Conservation (phyloP, 2,113 vertebrate species). For the Pteropus alecto region DNA sequence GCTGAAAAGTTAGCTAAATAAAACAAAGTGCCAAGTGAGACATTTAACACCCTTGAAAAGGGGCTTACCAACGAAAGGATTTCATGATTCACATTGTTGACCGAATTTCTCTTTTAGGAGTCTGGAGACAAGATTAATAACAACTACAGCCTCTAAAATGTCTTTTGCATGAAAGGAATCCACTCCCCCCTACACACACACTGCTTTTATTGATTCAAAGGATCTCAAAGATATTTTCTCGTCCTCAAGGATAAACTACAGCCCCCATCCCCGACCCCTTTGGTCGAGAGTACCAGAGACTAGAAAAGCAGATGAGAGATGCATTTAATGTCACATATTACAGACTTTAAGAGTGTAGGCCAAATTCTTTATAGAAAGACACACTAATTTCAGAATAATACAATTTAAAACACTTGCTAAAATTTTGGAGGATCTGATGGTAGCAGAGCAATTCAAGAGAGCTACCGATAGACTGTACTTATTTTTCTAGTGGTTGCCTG, state of each 20-base stretch:
- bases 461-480: neutral
- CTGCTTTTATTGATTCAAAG: neutral
- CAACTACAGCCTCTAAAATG: neutral
- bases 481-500: neutral
- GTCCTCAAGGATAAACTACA: neutral
- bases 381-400: neutral
- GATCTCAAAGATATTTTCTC: neutral
- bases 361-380: slow-evolving; percentile 18
- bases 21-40: slow-evolving; percentile 64
- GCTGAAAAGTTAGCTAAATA: slow-evolving; percentile 69
- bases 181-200: neutral
- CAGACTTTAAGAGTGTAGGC: neutral
- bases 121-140: slow-evolving; percentile 43
- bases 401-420: slow-evolving; percentile 9
- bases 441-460: neutral
- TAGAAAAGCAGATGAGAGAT: neutral
- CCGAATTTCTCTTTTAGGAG: neutral
- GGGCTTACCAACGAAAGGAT: slow-evolving; percentile 14
- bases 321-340: neutral
- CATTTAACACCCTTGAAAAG: slow-evolving; percentile 61
- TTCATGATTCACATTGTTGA: slow-evolving; percentile 18
- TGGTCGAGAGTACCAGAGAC: neutral
- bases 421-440: neutral
- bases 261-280: too few relatives aligned
- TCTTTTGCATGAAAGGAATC: neutral